These are phyloP conservation scores for Helicoverpa assulta DNA, from an alignment of 2,888 invertebrate genomes.

Conservation along the genomic window DNA sequence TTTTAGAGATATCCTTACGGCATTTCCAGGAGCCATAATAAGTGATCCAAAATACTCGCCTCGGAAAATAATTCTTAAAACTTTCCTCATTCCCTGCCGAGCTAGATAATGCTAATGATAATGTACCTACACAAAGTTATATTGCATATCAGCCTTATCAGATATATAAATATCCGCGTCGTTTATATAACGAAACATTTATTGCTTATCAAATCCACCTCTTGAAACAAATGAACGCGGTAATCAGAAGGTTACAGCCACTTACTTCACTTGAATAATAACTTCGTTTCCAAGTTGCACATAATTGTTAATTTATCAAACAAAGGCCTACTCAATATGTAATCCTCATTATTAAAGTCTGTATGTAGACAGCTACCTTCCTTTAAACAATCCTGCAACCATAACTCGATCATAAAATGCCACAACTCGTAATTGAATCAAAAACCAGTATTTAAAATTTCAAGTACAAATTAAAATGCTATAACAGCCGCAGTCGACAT, in stretches of 20 bases:
- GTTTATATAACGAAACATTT: slow-evolving; percentile 16
- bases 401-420: background rate
- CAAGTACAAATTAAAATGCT: slow-evolving; percentile 39
- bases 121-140: slow-evolving; percentile 10
- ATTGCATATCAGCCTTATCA: slow-evolving; percentile 41
- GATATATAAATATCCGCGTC: slow-evolving; percentile 11
- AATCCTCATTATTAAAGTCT: background rate
- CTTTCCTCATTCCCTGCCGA: slow-evolving; percentile 30
- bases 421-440: background rate
- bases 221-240: slow-evolving; percentile 20
- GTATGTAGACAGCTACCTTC: background rate
- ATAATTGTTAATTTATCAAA: background rate
- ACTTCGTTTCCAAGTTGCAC: background rate
- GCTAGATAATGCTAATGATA: slow-evolving; percentile 29
- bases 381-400: background rate
- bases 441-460: slow-evolving; percentile 16
- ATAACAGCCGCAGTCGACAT: slow-evolving; percentile 23
- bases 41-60: slow-evolving; percentile 2
- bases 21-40: background rate
- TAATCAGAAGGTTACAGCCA: slow-evolving; percentile 9
- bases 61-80: slow-evolving; percentile 11
- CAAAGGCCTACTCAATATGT: background rate
- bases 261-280: background rate
- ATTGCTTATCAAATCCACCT: slow-evolving; percentile 33
- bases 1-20: background rate